Evolutionary conservation across 2,888 invertebrate species (phyloP).

Genomic region (Oscheius onirici): DNA sequence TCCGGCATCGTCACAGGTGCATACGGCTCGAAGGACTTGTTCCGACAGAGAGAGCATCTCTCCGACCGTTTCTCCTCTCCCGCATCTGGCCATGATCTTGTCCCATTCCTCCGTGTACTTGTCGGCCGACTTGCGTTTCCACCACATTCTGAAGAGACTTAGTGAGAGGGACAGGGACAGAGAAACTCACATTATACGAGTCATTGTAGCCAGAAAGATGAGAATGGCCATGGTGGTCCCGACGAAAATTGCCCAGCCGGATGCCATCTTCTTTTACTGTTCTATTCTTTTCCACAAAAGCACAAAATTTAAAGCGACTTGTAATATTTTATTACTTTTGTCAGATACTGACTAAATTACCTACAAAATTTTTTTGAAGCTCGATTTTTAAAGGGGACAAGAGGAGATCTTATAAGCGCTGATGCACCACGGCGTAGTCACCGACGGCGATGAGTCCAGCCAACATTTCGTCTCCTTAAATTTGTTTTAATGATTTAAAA

Average conservation of each 20-base stretch:
- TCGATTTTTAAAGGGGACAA: neutral
- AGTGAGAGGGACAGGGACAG: neutral
- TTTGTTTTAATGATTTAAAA: neutral
- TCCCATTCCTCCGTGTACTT: constrained; percentile 20
- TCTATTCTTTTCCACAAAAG: no score
- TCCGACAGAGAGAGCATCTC: constrained; percentile 17
- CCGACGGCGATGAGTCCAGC: constrained; percentile 53
- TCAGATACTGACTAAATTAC: no score
- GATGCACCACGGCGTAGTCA: constrained; percentile 50
- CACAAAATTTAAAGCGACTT: no score
- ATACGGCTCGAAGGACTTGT: constrained; percentile 23
- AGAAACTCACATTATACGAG: neutral
- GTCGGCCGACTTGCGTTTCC: neutral
- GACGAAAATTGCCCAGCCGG: no score
- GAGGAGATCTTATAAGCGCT: constrained; percentile 37
- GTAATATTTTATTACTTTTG: no score
- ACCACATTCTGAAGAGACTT: constrained; percentile 14
- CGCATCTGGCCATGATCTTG: constrained; percentile 10
- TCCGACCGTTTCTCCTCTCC: constrained; percentile 24
- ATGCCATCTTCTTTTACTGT: no score
- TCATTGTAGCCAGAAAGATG: neutral
- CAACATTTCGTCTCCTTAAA: constrained; percentile 58
- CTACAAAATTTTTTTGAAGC: no score
- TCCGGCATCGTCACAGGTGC: constrained; percentile 19
- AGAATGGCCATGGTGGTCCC: neutral